These are phyloP conservation scores for Bujurquina vittata DNA, from an alignment of 2,113 vertebrate genomes.

Conservation along the genomic window DNA sequence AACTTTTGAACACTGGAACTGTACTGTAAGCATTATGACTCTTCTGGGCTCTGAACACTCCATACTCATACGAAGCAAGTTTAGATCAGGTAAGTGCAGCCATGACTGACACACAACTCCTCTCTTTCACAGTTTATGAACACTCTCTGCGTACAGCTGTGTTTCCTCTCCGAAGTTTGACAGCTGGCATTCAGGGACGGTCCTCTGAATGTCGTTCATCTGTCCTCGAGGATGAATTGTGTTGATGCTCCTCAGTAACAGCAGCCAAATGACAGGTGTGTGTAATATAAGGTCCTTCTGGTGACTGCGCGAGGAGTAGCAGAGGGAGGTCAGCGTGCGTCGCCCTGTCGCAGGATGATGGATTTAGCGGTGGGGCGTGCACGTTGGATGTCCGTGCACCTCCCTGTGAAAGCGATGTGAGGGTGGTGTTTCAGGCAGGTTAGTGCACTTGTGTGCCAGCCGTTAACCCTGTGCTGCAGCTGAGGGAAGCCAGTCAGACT, in stretches of 20 bases:
- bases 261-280: slow-evolving; percentile 51
- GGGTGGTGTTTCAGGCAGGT: slow-evolving; percentile 26
- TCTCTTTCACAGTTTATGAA: background rate
- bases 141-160: background rate
- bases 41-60: slow-evolving; percentile 98
- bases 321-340: background rate
- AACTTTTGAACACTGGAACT: slow-evolving; percentile 78
- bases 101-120: background rate
- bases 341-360: slow-evolving; percentile 3
- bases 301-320: background rate
- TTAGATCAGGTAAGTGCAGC: slow-evolving; percentile 94
- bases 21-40: slow-evolving; percentile 90
- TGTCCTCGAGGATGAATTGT: slow-evolving; percentile 4
- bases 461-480: slow-evolving; percentile 35
- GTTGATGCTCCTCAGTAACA: slow-evolving; percentile 17
- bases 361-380: slow-evolving; percentile 12
- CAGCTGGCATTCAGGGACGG: background rate
- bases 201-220: background rate
- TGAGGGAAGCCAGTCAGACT: slow-evolving; percentile 23
- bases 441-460: slow-evolving; percentile 51
- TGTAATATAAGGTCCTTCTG: background rate
- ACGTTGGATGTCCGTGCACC: slow-evolving; percentile 10
- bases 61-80: slow-evolving; percentile 98
- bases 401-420: slow-evolving; percentile 7
- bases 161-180: background rate